These are phyloP conservation scores for Pholis gunnellus DNA, from an alignment of 2,113 vertebrate genomes.

Conservation along the genomic window DNA sequence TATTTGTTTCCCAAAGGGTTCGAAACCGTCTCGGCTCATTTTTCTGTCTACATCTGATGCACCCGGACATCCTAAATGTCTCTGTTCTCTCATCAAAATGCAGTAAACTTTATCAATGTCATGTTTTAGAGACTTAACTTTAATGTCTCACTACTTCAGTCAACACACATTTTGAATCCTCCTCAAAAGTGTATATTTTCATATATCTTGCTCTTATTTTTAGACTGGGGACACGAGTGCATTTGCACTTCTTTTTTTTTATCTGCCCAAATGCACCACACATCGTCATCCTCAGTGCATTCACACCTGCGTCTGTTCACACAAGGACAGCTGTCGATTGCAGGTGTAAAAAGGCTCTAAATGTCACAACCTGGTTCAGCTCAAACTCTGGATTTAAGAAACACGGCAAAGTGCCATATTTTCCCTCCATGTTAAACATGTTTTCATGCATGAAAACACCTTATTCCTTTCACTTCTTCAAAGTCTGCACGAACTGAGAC, in stretches of 20 bases:
- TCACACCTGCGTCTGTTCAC: conserved; percentile 51
- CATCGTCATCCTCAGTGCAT: conserved; percentile 18
- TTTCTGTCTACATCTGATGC: not conserved
- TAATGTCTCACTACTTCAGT: not conserved
- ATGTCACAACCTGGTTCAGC: conserved; percentile 22
- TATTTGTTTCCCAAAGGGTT: not conserved
- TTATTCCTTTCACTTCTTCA: conserved; percentile 29
- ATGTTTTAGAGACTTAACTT: not conserved
- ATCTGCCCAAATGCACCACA: conserved; percentile 5
- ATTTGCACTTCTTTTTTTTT: conserved; percentile 43
- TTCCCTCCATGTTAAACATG: conserved; percentile 16
- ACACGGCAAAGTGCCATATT: not conserved
- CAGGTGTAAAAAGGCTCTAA: conserved; percentile 65
- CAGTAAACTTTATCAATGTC: not conserved
- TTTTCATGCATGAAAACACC: not conserved
- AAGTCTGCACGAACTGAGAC: conserved; percentile 17
- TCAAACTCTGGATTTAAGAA: not conserved
- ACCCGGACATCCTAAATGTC: not conserved
- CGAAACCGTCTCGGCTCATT: not conserved
- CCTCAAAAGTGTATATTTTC: not conserved
- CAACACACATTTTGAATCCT: not conserved
- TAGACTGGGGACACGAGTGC: conserved; percentile 6
- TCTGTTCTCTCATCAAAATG: not conserved
- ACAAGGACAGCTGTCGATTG: not conserved
- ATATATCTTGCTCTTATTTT: not conserved